Conservation (phyloP, 2,888 invertebrate genomes). For the Lithophane socia region DNA sequence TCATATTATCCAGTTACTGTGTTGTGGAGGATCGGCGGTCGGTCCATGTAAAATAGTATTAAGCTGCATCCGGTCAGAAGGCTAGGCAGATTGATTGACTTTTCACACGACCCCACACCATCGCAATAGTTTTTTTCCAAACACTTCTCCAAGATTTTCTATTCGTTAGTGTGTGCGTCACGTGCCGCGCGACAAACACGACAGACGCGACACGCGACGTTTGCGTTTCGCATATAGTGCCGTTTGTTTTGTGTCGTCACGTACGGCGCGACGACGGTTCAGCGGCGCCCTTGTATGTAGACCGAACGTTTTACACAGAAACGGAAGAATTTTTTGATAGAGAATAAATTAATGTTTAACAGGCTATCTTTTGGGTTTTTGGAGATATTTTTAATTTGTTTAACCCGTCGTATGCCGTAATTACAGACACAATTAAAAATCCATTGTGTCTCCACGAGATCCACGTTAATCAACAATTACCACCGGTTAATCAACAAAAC, state of each 20-base stretch:
- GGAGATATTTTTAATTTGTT: background rate
- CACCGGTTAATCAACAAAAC: too few species aligned
- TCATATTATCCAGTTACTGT: too few species aligned
- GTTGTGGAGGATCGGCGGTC: too few species aligned
- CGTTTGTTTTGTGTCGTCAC: constrained; percentile 58
- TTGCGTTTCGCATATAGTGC: constrained; percentile 52
- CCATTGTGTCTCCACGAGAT: too few species aligned
- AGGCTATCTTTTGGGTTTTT: background rate
- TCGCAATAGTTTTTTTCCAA: constrained; percentile 18
- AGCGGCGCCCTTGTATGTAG: background rate
- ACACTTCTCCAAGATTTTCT: constrained; percentile 16
- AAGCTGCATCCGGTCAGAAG: too few species aligned
- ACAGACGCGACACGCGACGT: constrained; percentile 45
- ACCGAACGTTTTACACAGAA: constrained; percentile 10
- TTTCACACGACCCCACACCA: constrained; percentile 9
- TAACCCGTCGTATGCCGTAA: too few species aligned
- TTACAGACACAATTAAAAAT: too few species aligned
- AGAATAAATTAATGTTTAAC: constrained; percentile 6
- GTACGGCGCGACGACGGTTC: constrained; percentile 18
- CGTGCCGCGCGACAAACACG: constrained; percentile 44
- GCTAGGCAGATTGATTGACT: background rate
- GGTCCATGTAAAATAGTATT: too few species aligned
- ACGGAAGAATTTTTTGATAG: background rate
- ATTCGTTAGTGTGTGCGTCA: constrained; percentile 51
- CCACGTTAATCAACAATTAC: too few species aligned